Conservation (phyloP, 2,113 vertebrate genomes). For the Cynopterus brachyotis region DNA sequence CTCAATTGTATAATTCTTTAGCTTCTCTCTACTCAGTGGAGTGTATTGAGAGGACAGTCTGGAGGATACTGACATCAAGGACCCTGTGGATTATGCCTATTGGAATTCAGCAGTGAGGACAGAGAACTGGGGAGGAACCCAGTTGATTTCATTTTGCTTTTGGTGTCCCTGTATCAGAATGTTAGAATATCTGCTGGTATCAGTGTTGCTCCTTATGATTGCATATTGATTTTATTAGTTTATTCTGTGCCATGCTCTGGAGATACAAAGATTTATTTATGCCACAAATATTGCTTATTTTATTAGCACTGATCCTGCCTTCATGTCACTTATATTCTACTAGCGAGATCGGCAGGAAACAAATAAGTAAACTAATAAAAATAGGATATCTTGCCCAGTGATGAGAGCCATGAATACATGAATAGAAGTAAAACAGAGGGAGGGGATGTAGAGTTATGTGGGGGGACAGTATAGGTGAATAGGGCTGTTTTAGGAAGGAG, state of each 20-base stretch:
- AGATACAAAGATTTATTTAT: background rate
- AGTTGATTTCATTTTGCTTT: background rate
- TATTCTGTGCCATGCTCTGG: background rate
- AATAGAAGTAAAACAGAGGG: background rate
- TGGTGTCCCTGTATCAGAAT: conserved; percentile 60
- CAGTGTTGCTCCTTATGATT: conserved; percentile 68
- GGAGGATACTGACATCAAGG: background rate
- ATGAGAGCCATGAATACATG: background rate
- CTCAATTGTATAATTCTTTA: background rate
- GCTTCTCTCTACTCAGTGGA: background rate
- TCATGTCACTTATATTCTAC: background rate
- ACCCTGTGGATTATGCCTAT: too few relatives aligned
- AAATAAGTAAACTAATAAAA: background rate
- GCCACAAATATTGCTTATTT: background rate
- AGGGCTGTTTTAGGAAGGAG: background rate
- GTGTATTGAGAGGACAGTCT: background rate
- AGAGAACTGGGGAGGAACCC: background rate
- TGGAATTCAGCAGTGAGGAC: background rate
- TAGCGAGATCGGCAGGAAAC: background rate
- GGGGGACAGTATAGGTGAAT: background rate
- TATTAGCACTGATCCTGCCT: background rate
- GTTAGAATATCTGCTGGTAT: conserved; percentile 57
- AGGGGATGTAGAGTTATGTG: background rate
- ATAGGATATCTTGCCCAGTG: accelerated
- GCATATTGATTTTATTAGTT: background rate